Base-by-base conservation (phyloP, 2,888 invertebrate genomes). In the Agrilus cyanescens region DNA sequence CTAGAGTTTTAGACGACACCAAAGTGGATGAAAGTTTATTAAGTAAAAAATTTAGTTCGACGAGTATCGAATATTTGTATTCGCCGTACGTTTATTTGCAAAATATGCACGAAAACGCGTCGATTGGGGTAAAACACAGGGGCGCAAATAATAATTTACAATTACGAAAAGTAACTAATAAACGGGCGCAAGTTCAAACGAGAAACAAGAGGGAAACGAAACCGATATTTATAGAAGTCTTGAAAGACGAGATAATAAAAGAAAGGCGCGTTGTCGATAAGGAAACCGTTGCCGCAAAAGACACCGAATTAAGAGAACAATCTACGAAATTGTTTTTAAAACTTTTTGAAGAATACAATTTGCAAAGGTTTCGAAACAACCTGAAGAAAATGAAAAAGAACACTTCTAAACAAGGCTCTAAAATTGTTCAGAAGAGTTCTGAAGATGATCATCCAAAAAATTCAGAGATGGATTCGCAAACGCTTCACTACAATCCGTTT, bases 11-110 rank as follows among this genome's bases (percentile, higher is more conserved):
- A 10, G 13, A 44, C 4, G 37, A 39, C 12, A 41, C 45, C 14
- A 37, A 40, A 20, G 47, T 44, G 13, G 35, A 40, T 18, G 33
- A n/a, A 5, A 32, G 47, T 18, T 7, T 59, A 34, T 50, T 63
- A 40, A 37, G 49, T 12, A 46, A 39, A 41, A 53, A 58, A 48
- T 63, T 58, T 51, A 38, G 51, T 10, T 40, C 49, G 8, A 50
- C 53, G 34, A 53, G 54, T 33, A 41, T 65, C 12, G 56, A 58
- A 30, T 64, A 55, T 51, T 44, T 65, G 30, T 44, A 62, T 13
- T 46, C 53, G 34, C 55, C 62, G 3, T 41, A 49, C 8, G 14
- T 41, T 5, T 62, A 61, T 52, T 50, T 64, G 16, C 34, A 49
- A 20, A 29, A 50, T 29, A 15, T 61, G 2, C 51, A 53, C 13